Percentiles rank a stretch among this genome's conserved stretches.
Conservation (phyloP, 2,888 invertebrate species). For the Tinea pellionella region DNA sequence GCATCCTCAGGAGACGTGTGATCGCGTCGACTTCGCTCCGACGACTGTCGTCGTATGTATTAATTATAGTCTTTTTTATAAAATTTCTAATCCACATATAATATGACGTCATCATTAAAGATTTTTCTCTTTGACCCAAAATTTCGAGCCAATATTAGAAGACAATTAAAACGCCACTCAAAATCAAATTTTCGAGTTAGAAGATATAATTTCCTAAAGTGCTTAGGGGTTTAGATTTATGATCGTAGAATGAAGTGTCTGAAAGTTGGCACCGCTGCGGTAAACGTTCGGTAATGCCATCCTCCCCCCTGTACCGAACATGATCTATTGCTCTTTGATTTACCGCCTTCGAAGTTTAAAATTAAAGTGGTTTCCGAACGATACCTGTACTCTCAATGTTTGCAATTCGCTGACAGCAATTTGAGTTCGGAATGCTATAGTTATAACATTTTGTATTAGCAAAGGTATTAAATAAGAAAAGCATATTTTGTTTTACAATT, state of each 20-base stretch:
- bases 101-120: no score
- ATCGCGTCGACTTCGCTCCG: no score
- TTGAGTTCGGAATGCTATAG: no score
- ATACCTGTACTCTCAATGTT: neutral
- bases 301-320: slow-evolving; percentile 13
- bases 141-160: neutral
- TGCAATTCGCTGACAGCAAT: neutral
- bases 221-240: slow-evolving; percentile 11
- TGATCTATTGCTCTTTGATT: slow-evolving; percentile 18
- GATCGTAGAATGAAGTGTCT: slow-evolving; percentile 5
- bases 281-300: neutral
- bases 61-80: no score
- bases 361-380: neutral
- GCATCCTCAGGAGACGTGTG: no score
- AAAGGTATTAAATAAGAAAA: no score
- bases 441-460: no score
- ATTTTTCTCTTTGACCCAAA: no score
- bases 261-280: slow-evolving; percentile 12
- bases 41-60: no score
- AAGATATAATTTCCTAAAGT: slow-evolving; percentile 10
- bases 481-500: no score
- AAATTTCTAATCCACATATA: no score
- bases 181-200: neutral
- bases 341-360: slow-evolving; percentile 1
- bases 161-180: neutral